phyloP scores from a whole-genome alignment of 1,140 invertebrate species.

The Choristoneura fumiferana region DNA sequence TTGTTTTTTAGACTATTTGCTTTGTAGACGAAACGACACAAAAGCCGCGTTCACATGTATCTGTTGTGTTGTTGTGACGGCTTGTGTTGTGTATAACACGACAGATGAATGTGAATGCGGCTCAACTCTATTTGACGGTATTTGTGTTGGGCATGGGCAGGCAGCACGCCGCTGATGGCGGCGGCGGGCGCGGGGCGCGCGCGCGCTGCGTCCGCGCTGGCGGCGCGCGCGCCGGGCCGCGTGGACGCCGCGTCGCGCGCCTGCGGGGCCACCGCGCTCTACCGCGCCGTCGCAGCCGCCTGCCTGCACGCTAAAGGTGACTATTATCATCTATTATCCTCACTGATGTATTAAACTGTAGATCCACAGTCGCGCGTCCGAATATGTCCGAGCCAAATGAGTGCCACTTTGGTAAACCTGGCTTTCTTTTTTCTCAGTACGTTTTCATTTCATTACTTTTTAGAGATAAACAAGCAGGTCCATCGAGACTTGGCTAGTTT shows the following conservation, averaged over 20 bases:
- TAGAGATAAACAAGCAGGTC: no score
- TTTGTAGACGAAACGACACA: no score
- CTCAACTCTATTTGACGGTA: no score
- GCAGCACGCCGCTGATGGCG: constrained; percentile 54
- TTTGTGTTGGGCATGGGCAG: constrained; percentile 25
- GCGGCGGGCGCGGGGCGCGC: constrained; percentile 40
- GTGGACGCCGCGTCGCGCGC: constrained; percentile 43
- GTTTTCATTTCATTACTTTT: no score
- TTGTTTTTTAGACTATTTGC: no score
- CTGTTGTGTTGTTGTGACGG: no score
- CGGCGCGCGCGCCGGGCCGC: constrained; percentile 23
- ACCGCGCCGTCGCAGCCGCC: constrained; percentile 39
- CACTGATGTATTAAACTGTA: no score
- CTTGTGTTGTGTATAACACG: background rate
- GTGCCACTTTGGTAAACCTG: background rate
- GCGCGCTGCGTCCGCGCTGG: constrained; percentile 30
- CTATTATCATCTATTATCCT: constrained; percentile 14
- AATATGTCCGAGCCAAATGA: background rate
- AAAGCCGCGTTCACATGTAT: no score
- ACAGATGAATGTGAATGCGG: background rate
- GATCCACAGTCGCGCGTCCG: no score
- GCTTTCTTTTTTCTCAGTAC: no score
- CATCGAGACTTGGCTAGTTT: no score
- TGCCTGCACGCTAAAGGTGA: constrained; percentile 40
- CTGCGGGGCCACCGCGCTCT: constrained; percentile 51